Conservation (phyloP, 2,113 vertebrate genomes). For the Scomber japonicus region DNA sequence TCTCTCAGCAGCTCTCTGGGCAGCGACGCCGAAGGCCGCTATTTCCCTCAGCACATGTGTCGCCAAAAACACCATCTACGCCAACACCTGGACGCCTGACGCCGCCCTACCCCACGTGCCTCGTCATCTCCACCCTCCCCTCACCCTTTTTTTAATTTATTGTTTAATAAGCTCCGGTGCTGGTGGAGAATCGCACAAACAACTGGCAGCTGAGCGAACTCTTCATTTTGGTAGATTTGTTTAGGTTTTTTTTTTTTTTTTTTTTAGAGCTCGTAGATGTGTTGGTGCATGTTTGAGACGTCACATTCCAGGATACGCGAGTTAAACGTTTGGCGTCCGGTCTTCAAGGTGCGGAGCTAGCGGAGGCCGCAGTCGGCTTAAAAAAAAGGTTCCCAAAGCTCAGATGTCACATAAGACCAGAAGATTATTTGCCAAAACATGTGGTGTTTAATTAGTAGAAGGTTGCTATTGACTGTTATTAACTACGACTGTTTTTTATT, state of each 20-base stretch:
- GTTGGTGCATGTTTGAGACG: constrained; percentile 70
- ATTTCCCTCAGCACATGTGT: constrained; percentile 89
- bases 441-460: constrained; percentile 28
- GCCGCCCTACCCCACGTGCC: constrained; percentile 41
- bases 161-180: constrained; percentile 39
- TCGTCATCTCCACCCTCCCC: neutral
- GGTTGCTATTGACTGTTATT: constrained; percentile 49
- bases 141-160: constrained; percentile 49
- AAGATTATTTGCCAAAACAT: constrained; percentile 30
- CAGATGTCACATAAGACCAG: no score
- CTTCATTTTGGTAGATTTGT: constrained; percentile 37
- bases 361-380: neutral
- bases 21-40: constrained; percentile 88
- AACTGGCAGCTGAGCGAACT: constrained; percentile 74
- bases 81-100: constrained; percentile 60
- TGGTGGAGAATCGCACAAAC: constrained; percentile 38
- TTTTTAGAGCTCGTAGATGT: constrained; percentile 38
- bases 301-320: constrained; percentile 78
- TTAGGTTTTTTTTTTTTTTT: neutral
- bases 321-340: neutral
- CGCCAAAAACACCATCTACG: constrained; percentile 68
- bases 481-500: constrained; percentile 29
- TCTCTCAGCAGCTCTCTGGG: constrained; percentile 91
- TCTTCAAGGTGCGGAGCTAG: constrained; percentile 9
- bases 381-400: neutral